Evolutionary conservation across 2,888 invertebrate genomes (phyloP).

Genomic region (Heteromyza rotundicornis): DNA sequence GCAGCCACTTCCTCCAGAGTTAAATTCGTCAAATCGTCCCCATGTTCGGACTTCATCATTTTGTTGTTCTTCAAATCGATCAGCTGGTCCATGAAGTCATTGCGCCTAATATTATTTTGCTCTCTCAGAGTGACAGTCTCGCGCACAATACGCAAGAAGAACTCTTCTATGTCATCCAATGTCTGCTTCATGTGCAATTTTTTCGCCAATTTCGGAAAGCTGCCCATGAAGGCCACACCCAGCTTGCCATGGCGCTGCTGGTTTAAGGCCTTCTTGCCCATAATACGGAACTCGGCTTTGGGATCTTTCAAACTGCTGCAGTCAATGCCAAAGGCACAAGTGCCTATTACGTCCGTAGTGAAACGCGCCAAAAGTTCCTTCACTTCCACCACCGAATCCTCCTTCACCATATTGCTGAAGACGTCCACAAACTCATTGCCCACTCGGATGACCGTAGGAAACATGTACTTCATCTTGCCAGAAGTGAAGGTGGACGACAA

Average conservation of each 20-base stretch:
- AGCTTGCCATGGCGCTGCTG: conserved; percentile 32
- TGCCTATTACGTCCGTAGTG: conserved; percentile 64
- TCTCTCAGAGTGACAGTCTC: conserved; percentile 60
- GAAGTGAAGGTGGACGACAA: conserved; percentile 64
- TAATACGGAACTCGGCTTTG: conserved; percentile 54
- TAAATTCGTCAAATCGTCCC: conserved; percentile 40
- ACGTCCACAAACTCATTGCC: conserved; percentile 40
- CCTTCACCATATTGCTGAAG: conserved; percentile 30
- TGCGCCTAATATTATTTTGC: conserved; percentile 53
- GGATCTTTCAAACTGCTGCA: conserved; percentile 61
- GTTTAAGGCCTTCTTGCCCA: conserved; percentile 36
- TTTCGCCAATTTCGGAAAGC: conserved; percentile 43
- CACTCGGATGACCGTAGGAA: conserved; percentile 48
- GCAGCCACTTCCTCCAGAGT: conserved; percentile 63
- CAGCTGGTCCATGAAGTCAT: conserved; percentile 65
- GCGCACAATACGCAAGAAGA: conserved; percentile 55
- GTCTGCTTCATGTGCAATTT: conserved; percentile 39
- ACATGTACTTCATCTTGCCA: conserved; percentile 64
- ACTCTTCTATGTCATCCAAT: conserved; percentile 46
- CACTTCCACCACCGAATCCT: conserved; percentile 45
- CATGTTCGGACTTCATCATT: conserved; percentile 39
- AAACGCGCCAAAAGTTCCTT: conserved; percentile 55
- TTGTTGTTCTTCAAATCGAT: conserved; percentile 58
- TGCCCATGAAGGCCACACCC: conserved; percentile 28
- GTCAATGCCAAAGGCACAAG: conserved; percentile 63